Evolutionary conservation across 1,140 invertebrate species (phyloP), one percentile per base, ranked within the genome.

Genomic region (Liolophura sinensis): DNA sequence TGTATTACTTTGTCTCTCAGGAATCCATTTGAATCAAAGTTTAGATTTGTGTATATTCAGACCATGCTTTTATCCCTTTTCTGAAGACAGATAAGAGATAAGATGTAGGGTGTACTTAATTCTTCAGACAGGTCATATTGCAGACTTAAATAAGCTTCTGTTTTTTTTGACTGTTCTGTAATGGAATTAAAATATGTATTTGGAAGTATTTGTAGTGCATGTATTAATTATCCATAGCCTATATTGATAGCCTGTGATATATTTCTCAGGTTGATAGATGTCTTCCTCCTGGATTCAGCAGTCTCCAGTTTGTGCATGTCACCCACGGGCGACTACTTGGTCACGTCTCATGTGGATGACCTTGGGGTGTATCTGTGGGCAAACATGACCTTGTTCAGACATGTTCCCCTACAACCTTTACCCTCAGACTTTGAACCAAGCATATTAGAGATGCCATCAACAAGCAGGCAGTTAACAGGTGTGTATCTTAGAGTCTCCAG

Each of bases 361-460:
- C 78, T 97, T 27, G 96, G 96, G 0, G 89, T 99, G 48, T 97
- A 93, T 78, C 84, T 99, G 14, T 99, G 97, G 97, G 90, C 91
- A 0, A 99, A 99, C 84, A 91, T 89, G 70, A 91, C 92, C 0
- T 80, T 98, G 0, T 98, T 93, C 63, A 66, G 89, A 31, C 90
- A 92, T 75, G 85, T 97, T 5, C 90, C 91, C 24, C 83, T 98
- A 4, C 89, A 89, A 76, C 90, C 93, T 0, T 86, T 98, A 22
- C 87, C 87, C 12, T 76, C 84, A 0, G 81, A 86, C 62, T 87
- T 86, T 67, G 81, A 88, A 51, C 88, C 92, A 25, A 87, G 88
- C 4, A 73, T 87, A 22, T 78, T 92, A 3, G 78, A 86, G 9
- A 80, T 92, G 65, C 92, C 91, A n/a, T 80, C 75, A 22, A 84